Evolutionary conservation across 2,797 vertebrate genomes (phyloP).

Genomic region (Crocodylus rhombifer): DNA sequence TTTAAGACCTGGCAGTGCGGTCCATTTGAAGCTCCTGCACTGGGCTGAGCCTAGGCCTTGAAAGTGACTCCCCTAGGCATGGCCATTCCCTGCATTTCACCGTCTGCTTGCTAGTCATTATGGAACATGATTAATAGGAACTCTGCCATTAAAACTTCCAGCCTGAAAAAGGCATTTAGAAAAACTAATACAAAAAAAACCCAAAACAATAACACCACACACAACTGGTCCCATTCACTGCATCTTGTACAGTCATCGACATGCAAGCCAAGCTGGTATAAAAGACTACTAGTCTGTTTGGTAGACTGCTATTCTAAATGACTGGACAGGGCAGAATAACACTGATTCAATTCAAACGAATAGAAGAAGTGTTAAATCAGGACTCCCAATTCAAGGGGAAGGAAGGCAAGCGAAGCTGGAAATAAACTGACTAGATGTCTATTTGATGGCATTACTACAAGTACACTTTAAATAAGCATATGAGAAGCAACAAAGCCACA

Average conservation of each 20-base stretch:
- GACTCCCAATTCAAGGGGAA: too few relatives aligned
- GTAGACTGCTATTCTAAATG: not conserved
- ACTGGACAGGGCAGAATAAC: not conserved
- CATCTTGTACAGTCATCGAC: not conserved
- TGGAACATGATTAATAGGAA: not conserved
- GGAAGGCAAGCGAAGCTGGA: too few relatives aligned
- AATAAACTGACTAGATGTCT: too few relatives aligned
- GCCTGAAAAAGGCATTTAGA: not conserved
- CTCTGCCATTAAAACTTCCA: not conserved
- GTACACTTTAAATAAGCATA: too few relatives aligned
- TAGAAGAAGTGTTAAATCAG: not conserved
- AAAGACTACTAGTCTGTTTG: not conserved
- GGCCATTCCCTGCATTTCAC: not conserved
- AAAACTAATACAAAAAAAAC: not conserved
- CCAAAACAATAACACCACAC: not conserved
- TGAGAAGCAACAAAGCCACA: too few relatives aligned
- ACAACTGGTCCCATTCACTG: too few relatives aligned
- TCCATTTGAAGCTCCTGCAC: not conserved
- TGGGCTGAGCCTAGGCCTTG: not conserved
- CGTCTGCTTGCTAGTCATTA: not conserved
- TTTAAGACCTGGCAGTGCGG: too few relatives aligned
- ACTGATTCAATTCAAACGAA: not conserved
- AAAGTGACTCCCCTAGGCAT: not conserved
- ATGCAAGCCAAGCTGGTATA: not conserved
- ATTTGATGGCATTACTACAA: too few relatives aligned